A percentile compares a stretch with the other conserved stretches of the same genome.
Conservation (phyloP, 2,888 invertebrate genomes). For the Pollenia labialis region DNA sequence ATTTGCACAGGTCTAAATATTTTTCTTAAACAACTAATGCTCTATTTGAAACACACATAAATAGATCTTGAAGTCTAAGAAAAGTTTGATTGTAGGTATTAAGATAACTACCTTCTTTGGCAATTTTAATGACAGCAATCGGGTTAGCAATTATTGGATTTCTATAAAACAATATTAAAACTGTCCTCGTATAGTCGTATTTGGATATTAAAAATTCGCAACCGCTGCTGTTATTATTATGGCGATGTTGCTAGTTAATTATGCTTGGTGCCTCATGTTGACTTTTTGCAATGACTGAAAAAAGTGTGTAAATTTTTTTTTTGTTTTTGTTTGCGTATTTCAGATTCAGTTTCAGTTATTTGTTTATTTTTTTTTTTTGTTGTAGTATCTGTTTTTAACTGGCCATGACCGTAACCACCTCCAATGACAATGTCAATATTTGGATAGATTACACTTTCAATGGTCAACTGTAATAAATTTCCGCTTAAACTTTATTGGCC, state of each 20-base stretch:
- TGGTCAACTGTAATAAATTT: conserved; percentile 52
- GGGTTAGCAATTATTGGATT: background rate
- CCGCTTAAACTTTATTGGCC: conserved; percentile 55
- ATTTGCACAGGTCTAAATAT: too few relatives aligned
- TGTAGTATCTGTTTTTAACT: conserved; percentile 37
- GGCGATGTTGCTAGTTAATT: conserved; percentile 48
- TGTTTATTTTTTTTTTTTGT: conserved; percentile 16
- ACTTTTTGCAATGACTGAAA: conserved; percentile 2
- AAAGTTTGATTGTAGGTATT: too few relatives aligned
- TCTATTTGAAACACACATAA: too few relatives aligned
- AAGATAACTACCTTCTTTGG: too few relatives aligned
- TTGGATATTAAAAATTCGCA: conserved; percentile 5
- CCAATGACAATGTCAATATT: conserved; percentile 62
- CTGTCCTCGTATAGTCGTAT: background rate
- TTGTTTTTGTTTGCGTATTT: background rate
- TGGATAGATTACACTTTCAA: conserved; percentile 59
- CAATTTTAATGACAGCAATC: too few relatives aligned
- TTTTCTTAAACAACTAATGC: too few relatives aligned
- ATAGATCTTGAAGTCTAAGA: too few relatives aligned
- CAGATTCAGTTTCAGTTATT: conserved; percentile 32
- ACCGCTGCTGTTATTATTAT: conserved; percentile 11
- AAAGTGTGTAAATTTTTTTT: background rate
- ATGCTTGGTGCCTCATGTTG: conserved; percentile 35
- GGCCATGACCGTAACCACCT: conserved; percentile 62
- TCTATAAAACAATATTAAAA: background rate